Conservation (phyloP, 2,888 invertebrate species). For the Creontiades dilutus region DNA sequence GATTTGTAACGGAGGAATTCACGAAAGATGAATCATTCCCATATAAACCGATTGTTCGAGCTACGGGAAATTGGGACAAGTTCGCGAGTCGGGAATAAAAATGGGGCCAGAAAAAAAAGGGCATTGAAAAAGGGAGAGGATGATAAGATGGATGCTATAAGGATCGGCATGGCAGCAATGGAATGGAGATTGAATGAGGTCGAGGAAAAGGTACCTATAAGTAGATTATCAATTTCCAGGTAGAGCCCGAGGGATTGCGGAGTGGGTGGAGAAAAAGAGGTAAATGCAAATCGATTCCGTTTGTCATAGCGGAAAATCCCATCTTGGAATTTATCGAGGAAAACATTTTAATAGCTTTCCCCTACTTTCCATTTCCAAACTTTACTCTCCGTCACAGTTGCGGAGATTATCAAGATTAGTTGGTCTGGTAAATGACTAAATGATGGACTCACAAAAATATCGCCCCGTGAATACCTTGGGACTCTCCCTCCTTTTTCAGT, state of each 20-base stretch:
- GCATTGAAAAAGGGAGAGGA: not conserved
- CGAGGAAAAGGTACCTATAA: not conserved
- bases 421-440: no score
- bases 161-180: not conserved
- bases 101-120: not conserved
- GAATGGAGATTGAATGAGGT: not conserved
- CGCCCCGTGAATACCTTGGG: no score
- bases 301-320: constrained; percentile 51
- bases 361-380: not conserved
- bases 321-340: constrained; percentile 14
- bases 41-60: constrained; percentile 20
- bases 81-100: not conserved
- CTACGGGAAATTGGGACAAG: constrained; percentile 12
- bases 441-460: no score
- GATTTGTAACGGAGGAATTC: constrained; percentile 9
- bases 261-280: not conserved
- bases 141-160: constrained; percentile 28
- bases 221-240: constrained; percentile 57
- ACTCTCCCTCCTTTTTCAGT: no score
- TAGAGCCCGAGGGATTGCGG: not conserved
- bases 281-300: constrained; percentile 52
- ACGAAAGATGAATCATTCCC: constrained; percentile 9
- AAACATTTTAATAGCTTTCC: constrained; percentile 10
- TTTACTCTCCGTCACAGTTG: no score
- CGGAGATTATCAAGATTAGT: no score